These are phyloP conservation scores for Heterotis niloticus DNA, from an alignment of 2,113 vertebrate genomes.

Conservation along the genomic window DNA sequence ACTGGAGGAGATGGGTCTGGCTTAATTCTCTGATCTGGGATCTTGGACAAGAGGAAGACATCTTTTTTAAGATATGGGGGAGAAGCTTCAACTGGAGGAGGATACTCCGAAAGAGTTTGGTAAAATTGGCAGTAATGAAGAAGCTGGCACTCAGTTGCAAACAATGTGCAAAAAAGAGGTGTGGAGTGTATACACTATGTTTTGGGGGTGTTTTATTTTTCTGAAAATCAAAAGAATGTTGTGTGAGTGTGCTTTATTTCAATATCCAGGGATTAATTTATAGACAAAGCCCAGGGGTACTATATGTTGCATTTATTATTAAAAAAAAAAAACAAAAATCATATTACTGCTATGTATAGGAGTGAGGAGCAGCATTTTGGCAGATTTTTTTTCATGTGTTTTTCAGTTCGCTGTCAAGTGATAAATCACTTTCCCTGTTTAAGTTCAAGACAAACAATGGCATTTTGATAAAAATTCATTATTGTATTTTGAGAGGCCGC, in stretches of 20 bases:
- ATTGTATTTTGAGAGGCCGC: too few species aligned
- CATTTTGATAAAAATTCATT: too few species aligned
- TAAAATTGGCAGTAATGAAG: background rate
- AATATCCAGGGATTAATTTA: background rate
- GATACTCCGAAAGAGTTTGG: background rate
- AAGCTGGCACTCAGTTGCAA: background rate
- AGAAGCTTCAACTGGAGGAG: background rate
- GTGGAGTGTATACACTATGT: constrained; percentile 2
- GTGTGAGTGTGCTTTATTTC: background rate
- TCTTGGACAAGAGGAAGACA: background rate
- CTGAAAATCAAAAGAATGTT: constrained; percentile 6
- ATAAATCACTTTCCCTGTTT: too few species aligned
- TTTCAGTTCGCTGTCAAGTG: too few species aligned
- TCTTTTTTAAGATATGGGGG: background rate
- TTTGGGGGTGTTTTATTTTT: constrained; percentile 11
- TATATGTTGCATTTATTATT: background rate
- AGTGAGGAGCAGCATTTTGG: background rate
- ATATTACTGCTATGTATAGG: too few species aligned
- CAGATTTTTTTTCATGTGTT: background rate
- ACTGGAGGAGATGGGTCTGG: constrained; percentile 27
- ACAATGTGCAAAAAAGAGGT: background rate
- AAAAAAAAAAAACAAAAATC: background rate
- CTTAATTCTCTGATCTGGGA: constrained; percentile 4
- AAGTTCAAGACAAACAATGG: too few species aligned
- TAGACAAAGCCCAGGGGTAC: background rate